Evolutionary conservation across 2,888 invertebrate species (phyloP), one percentile per base, ranked within the genome.

Genomic region (Steinernema carpocapsae): DNA sequence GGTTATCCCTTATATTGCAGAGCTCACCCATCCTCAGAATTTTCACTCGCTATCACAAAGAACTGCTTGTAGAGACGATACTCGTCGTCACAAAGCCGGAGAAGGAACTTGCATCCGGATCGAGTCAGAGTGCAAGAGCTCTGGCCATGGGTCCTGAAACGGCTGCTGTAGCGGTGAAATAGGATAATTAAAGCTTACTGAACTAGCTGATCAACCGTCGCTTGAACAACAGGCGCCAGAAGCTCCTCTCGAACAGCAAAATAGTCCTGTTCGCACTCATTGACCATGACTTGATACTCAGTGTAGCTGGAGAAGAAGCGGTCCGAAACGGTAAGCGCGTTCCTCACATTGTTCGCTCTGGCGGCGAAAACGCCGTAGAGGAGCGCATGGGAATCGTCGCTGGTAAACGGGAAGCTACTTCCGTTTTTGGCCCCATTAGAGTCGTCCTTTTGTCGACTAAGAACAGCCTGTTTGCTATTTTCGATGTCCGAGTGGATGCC

Each of bases 71-170:
- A 97, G 1, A 99, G 90, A 79, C 93, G 92, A 84, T 94, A 92
- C 88, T 99, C 97, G 89, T 99, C 97, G 82, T 95, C 92, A 80
- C 95, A 95, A 0, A 97, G 92, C 88, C 96, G 94, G 45, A 97
- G 92, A 45, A 96, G 91, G 87, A 97, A 92, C 12, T 94, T 92
- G 88, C 94, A 94, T 0, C 95, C 93, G 81, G 93, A 93, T 51
- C 97, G 91, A 79, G 90, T 89, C 86, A 86, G 74, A 0, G 84
- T 79, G 71, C 85, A 85, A 6, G 84, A 83, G 4, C 85, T 85
- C 42, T 86, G 83, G 17, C 76, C 76, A 51, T 83, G 80, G 1
- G 74, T 76, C 45, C 83, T 83, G 72, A 17, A 80, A 74, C 17
- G 12, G 37, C 24, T 12, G 10, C 7, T 52, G 19, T n/a, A 12